Evolutionary conservation across 35 echinoderm and acorn worm species (phyloP).

Genomic region (Anneissia japonica): DNA sequence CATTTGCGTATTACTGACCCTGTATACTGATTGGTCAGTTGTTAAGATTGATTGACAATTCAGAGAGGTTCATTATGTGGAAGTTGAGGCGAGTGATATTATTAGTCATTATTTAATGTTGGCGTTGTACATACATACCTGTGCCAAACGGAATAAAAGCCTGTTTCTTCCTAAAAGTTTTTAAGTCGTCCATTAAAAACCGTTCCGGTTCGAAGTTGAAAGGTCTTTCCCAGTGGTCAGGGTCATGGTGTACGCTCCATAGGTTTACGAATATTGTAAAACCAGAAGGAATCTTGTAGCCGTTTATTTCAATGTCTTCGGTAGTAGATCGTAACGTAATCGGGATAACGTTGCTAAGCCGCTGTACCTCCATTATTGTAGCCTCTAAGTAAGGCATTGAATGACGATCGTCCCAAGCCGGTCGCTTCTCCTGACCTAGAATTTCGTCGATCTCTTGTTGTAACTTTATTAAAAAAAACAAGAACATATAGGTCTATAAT

Average conservation of each 20-base stretch:
- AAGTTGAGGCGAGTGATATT: too few species aligned
- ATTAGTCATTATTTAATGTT: too few species aligned
- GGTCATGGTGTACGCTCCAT: constrained; percentile 17
- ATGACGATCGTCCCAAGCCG: constrained; percentile 17
- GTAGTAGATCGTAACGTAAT: constrained; percentile 7
- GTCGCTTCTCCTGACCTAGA: constrained; percentile 8
- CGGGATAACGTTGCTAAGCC: constrained; percentile 17
- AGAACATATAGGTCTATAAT: too few species aligned
- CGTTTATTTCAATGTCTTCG: constrained; percentile 5
- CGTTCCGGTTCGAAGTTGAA: constrained; percentile 56
- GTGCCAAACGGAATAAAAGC: neutral
- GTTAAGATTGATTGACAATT: too few species aligned
- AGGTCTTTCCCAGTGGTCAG: constrained; percentile 38
- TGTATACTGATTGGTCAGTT: too few species aligned
- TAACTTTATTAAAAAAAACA: neutral
- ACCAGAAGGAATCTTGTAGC: constrained; percentile 24
- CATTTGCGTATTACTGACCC: too few species aligned
- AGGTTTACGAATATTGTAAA: constrained; percentile 38
- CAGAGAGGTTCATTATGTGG: too few species aligned
- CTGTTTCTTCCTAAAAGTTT: neutral
- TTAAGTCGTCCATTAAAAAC: constrained; percentile 16
- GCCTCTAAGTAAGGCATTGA: constrained; percentile 50
- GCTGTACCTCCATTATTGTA: constrained; percentile 39
- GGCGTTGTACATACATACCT: constrained; percentile 10
- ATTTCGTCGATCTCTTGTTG: constrained; percentile 42